Percentiles rank a stretch among this genome's conserved stretches.
phyloP scores from a whole-genome alignment of 2,797 vertebrate genomes.

The Mus caroli region DNA sequence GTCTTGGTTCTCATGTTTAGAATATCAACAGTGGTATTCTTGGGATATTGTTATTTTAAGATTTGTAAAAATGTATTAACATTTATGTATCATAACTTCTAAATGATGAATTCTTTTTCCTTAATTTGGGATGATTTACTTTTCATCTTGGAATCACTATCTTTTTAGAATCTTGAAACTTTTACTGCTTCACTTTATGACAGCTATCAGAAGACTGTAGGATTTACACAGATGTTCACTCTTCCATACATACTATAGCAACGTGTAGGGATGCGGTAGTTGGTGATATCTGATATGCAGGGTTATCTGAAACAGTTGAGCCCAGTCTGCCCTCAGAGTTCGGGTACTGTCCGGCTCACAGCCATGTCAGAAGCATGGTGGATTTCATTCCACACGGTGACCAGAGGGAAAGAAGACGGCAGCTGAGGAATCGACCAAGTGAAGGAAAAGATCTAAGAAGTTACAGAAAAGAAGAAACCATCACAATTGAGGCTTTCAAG shows the following conservation, averaged over 20 bases:
- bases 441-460: constrained; percentile 48
- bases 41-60: constrained; percentile 62
- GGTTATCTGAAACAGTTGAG: constrained; percentile 57
- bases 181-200: constrained; percentile 31
- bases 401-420: constrained; percentile 63
- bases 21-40: constrained; percentile 4
- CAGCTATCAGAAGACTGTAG: constrained; percentile 17
- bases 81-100: constrained; percentile 22
- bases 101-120: constrained; percentile 57
- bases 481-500: constrained; percentile 47
- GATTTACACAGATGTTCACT: constrained; percentile 40
- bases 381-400: not conserved
- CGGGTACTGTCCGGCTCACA: constrained; percentile 52
- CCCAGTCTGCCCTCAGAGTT: constrained; percentile 29
- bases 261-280: constrained; percentile 5
- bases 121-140: constrained; percentile 27
- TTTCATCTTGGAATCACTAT: constrained; percentile 17
- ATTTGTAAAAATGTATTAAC: constrained; percentile 25
- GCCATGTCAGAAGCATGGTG: constrained; percentile 59
- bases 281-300: not conserved
- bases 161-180: constrained; percentile 55
- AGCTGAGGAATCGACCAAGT: constrained; percentile 60
- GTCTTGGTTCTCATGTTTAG: constrained; percentile 55
- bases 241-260: constrained; percentile 44
- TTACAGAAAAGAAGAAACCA: constrained; percentile 54